Evolutionary conservation across 2,113 vertebrate genomes (phyloP).

Genomic region (Leucopternis melanops): DNA sequence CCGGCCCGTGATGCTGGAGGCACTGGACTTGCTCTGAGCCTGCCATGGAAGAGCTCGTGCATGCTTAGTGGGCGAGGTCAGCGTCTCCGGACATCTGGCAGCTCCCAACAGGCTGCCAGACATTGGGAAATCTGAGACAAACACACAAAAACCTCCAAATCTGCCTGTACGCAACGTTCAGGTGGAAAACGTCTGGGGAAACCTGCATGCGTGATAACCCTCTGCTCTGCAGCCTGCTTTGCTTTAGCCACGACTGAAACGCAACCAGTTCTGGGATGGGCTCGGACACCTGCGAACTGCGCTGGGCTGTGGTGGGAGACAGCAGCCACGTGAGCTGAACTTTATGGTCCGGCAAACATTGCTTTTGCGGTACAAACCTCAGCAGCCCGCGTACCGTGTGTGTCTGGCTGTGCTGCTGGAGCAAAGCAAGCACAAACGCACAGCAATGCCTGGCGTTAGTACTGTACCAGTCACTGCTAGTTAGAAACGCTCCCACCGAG

Average conservation of each 20-base stretch:
- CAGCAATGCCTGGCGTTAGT: not conserved
- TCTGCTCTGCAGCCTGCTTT: not conserved
- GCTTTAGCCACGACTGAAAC: not conserved
- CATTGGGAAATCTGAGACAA: conserved; percentile 12
- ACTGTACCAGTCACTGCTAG: not conserved
- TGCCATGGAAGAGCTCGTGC: not conserved
- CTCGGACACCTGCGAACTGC: not conserved
- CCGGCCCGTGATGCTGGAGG: not conserved
- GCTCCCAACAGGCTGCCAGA: conserved; percentile 28
- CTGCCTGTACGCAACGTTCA: not conserved
- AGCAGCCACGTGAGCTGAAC: not conserved
- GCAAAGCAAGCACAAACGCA: not conserved
- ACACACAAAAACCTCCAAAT: not conserved
- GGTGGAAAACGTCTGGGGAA: not conserved
- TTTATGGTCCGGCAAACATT: fast-evolving
- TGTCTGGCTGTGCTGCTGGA: not conserved
- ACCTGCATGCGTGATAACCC: not conserved
- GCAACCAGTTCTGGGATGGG: not conserved
- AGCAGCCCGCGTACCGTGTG: not conserved
- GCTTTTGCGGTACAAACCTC: not conserved
- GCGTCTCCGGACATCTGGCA: conserved; percentile 6
- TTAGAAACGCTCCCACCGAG: not conserved
- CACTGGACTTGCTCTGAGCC: not conserved
- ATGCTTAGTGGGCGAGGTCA: conserved; percentile 15
- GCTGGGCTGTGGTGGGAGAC: not conserved